phyloP scores from a whole-genome alignment of 2,888 invertebrate species.

The Argyresthia albistria region DNA sequence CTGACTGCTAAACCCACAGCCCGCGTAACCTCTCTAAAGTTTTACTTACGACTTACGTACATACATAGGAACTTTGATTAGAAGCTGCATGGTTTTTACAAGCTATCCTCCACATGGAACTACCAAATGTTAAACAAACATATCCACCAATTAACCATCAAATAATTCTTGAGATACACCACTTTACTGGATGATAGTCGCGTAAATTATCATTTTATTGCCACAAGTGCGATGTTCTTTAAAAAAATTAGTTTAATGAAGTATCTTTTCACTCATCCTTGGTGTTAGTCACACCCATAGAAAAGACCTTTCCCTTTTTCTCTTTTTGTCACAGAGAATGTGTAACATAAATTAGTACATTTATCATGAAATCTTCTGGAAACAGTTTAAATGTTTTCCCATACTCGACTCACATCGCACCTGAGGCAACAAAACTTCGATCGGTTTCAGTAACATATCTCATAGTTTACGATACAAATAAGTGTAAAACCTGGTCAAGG shows the following conservation, averaged over 20 bases:
- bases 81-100: slow-evolving; percentile 73
- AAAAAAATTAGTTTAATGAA: neutral
- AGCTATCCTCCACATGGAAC: slow-evolving; percentile 70
- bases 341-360: no score
- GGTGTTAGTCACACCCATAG: no score
- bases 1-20: neutral
- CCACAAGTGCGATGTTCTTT: neutral
- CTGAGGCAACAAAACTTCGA: slow-evolving; percentile 16
- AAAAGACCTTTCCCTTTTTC: no score
- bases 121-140: slow-evolving; percentile 30
- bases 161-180: slow-evolving; percentile 48
- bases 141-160: slow-evolving; percentile 21
- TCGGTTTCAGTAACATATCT: slow-evolving; percentile 46
- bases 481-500: slow-evolving; percentile 44
- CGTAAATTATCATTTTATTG: neutral
- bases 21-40: slow-evolving; percentile 47
- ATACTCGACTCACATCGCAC: no score
- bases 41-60: slow-evolving; percentile 71
- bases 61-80: slow-evolving; percentile 73
- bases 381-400: no score
- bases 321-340: no score
- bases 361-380: no score
- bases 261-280: no score
- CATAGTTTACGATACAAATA: slow-evolving; percentile 58
- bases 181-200: slow-evolving; percentile 24